Evolutionary conservation across 2,888 invertebrate genomes (phyloP).

Genomic region (Dendrolimus houi): DNA sequence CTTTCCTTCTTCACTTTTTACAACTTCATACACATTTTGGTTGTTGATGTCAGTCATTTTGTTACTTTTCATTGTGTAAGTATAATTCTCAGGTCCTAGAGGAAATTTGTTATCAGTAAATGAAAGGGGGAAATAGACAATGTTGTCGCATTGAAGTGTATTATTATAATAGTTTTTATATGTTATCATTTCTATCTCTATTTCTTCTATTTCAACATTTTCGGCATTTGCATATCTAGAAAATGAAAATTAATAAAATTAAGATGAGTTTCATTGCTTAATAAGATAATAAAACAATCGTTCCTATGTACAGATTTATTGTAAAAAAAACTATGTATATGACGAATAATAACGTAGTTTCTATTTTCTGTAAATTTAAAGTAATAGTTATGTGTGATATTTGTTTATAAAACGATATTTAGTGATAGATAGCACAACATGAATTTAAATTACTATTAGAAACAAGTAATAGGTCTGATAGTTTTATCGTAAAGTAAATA

Average conservation of each 20-base stretch:
- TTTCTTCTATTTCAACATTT: slow-evolving; percentile 48
- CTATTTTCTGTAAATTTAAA: no score
- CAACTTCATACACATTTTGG: background rate
- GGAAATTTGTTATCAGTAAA: slow-evolving; percentile 67
- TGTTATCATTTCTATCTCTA: slow-evolving; percentile 63
- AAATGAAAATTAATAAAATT: slow-evolving; percentile 11
- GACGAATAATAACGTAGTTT: no score
- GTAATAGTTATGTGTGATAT: no score
- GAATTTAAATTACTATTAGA: background rate
- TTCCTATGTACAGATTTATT: no score
- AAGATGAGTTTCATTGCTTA: no score
- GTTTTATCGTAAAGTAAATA: background rate
- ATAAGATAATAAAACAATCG: no score
- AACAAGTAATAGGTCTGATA: background rate
- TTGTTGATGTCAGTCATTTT: slow-evolving; percentile 4
- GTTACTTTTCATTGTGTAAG: slow-evolving; percentile 8
- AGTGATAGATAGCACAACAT: no score
- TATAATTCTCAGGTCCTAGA: slow-evolving; percentile 42
- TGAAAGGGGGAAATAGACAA: slow-evolving; percentile 68
- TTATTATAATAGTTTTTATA: slow-evolving; percentile 39
- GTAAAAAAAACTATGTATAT: no score
- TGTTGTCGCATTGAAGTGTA: slow-evolving; percentile 45
- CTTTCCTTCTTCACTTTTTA: background rate
- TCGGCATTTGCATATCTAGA: slow-evolving; percentile 59
- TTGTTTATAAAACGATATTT: no score